These are phyloP conservation scores for Seira musarum DNA, from an alignment of 2,888 invertebrate species.

Conservation along the genomic window DNA sequence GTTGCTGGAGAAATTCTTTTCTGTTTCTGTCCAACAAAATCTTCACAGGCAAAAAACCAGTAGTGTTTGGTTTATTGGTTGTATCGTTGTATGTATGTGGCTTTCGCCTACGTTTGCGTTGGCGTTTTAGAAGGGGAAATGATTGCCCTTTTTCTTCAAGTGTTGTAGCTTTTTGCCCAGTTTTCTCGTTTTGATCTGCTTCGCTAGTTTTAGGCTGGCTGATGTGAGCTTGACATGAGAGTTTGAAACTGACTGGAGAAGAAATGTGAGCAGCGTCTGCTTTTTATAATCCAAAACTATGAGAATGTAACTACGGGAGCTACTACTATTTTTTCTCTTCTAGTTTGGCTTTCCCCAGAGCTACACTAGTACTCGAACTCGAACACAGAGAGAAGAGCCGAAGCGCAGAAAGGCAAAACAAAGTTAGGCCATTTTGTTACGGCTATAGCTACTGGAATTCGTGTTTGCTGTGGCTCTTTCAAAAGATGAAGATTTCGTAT, in stretches of 20 bases:
- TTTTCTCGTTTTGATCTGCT: neutral
- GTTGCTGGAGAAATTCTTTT: conserved; percentile 44
- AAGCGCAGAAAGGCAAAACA: neutral
- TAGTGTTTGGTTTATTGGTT: too few relatives aligned
- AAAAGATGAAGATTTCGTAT: neutral
- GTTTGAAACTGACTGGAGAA: conserved; percentile 55
- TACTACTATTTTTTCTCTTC: neutral
- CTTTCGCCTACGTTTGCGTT: too few relatives aligned
- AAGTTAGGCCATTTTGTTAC: neutral
- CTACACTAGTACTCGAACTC: neutral
- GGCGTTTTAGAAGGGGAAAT: neutral
- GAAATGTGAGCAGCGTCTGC: conserved; percentile 47
- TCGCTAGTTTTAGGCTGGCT: neutral
- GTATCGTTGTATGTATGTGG: too few relatives aligned
- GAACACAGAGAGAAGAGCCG: too few relatives aligned
- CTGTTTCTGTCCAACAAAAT: conserved; percentile 6
- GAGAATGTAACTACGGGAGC: conserved; percentile 1
- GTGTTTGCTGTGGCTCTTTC: too few relatives aligned
- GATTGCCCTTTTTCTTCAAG: neutral
- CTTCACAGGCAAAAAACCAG: neutral
- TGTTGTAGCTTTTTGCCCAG: too few relatives aligned
- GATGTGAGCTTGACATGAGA: conserved; percentile 20
- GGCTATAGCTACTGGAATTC: too few relatives aligned
- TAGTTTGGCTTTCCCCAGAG: neutral
- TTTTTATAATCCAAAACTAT: conserved; percentile 44